Base-by-base conservation (phyloP, 2,888 invertebrate genomes). In the Synergus itoensis region DNA sequence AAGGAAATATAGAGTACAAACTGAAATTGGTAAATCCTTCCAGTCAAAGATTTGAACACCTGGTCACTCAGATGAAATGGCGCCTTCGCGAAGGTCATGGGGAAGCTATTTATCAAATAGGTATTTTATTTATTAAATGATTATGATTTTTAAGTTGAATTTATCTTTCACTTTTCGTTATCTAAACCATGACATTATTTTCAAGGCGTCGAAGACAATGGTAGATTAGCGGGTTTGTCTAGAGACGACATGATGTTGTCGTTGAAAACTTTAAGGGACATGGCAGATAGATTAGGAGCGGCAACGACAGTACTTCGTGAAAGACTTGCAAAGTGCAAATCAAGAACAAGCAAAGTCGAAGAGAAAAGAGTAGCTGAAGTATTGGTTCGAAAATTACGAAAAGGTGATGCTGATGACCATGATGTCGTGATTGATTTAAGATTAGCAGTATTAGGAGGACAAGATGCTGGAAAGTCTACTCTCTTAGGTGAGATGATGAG, bases 11-110 rank as follows among this genome's bases (percentile, higher is more conserved):
- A 45, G 99, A 99, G 92, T 99, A 99, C 92, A 99, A 99, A 93
- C 92, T 99, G 80, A 98, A 99, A 89, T 94, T 99, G 79, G 96
- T 99, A 9, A 97, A 97, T 92, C 98, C 99, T 0, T 97, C 98
- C 36, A 96, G 96, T 90, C 96, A 96, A 87, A 94, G 99, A 81
- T 96, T 98, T 89, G 98, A 99, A 92, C 99, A 99, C 93, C 93
- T 99, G 45, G 98, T 99, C 28, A 99, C 99, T 0, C 99, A 99
- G 95, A 95, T 99, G 95, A 99, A 99, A 93, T 99, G 99, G 99
- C 95, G 99, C 0, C 94, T 99, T 12, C 95, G 98, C 0, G 98
- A 98, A 92, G 98, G 99, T 43, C 97, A 98, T 85, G 99, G 99
- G 0, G 97, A 98, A 92, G 99, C 99, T 0, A 98, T 99, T 83